phyloP scores from a whole-genome alignment of 2,888 invertebrate genomes.

The Linnaemya vulpina region DNA sequence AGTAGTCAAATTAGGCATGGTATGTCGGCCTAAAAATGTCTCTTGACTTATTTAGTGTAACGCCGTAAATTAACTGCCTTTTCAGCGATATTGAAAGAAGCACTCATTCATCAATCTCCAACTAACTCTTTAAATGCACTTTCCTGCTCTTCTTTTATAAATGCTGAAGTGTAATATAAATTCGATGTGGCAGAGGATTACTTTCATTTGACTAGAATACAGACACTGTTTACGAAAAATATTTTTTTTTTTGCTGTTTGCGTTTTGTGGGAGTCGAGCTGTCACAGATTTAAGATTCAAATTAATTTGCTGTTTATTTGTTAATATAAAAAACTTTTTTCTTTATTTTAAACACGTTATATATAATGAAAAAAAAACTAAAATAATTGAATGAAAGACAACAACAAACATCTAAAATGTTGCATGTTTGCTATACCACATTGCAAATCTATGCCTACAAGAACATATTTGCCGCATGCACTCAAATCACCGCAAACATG shows the following conservation, averaged over 20 bases:
- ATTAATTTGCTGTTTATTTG: conserved; percentile 71
- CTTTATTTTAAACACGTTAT: conserved; percentile 23
- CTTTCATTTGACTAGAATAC: background rate
- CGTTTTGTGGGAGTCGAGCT: conserved; percentile 69
- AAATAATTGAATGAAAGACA: background rate
- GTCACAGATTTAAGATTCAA: conserved; percentile 69
- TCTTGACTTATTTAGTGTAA: no score
- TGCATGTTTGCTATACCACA: conserved; percentile 41
- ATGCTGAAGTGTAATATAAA: background rate
- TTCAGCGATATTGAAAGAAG: no score
- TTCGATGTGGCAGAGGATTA: background rate
- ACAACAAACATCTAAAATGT: conserved; percentile 16
- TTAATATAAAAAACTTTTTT: conserved; percentile 51
- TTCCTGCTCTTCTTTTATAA: no score
- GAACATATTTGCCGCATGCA: conserved; percentile 2
- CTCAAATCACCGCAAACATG: conserved; percentile 23
- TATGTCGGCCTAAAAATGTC: no score
- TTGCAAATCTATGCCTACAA: conserved; percentile 27
- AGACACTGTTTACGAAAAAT: conserved; percentile 5
- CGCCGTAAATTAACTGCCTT: no score
- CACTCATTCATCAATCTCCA: no score
- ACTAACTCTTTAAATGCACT: no score
- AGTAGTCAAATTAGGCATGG: no score
- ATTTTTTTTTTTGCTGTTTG: conserved; percentile 17
- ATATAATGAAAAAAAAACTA: background rate